Conservation (phyloP, 2,888 invertebrate genomes). For the Brachycybe producta region DNA sequence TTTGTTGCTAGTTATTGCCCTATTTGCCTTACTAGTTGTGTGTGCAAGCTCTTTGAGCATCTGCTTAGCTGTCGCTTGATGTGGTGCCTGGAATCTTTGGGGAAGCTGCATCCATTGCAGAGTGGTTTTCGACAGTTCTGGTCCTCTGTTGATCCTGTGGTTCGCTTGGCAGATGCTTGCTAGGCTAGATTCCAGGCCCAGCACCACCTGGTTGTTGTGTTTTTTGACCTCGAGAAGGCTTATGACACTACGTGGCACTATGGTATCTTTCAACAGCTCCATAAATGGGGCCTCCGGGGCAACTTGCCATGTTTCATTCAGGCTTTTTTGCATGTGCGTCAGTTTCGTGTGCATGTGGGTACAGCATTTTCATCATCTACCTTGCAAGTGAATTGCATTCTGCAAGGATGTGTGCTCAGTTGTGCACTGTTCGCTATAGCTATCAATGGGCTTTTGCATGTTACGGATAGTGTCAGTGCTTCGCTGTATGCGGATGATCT, state of each 20-base stretch:
- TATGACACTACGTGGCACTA: slow-evolving; percentile 11
- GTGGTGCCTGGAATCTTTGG: neutral
- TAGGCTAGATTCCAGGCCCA: neutral
- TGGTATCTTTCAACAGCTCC: neutral
- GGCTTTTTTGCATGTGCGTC: neutral
- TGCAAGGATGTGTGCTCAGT: slow-evolving; percentile 4
- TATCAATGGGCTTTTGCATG: neutral
- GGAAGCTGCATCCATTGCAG: neutral
- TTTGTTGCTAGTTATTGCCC: slow-evolving; percentile 24
- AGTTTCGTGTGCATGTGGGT: slow-evolving; percentile 3
- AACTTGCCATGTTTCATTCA: neutral
- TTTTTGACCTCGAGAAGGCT: slow-evolving; percentile 6
- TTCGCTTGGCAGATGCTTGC: neutral
- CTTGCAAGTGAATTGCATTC: slow-evolving; percentile 3
- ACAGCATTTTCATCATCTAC: neutral
- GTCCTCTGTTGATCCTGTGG: neutral
- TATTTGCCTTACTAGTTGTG: too few relatives aligned
- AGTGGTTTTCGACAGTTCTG: neutral
- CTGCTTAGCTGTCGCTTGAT: slow-evolving; percentile 19
- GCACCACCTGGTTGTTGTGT: neutral
- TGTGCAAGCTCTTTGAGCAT: slow-evolving; percentile 25
- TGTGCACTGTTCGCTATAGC: neutral
- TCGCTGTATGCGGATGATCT: neutral
- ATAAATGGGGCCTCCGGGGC: neutral
- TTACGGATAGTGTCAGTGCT: neutral